Evolutionary conservation across 2,888 invertebrate genomes (phyloP).

Genomic region (Netelia virgata): DNA sequence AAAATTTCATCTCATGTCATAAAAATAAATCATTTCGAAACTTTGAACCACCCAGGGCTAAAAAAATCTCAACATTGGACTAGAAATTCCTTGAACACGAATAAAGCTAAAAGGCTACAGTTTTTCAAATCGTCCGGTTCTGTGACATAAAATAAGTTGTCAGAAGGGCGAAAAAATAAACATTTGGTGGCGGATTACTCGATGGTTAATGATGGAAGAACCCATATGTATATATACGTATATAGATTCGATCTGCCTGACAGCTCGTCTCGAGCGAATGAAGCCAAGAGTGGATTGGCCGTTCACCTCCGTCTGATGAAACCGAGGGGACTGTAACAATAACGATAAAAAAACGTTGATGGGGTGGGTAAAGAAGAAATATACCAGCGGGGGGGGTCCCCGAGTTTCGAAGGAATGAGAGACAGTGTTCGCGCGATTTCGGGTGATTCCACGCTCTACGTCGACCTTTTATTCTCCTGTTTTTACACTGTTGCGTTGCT

Average conservation of each 20-base stretch:
- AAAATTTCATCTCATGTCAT: no score
- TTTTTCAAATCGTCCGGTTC: no score
- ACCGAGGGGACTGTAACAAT: conserved; percentile 68
- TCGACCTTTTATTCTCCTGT: conserved; percentile 15
- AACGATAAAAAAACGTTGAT: conserved; percentile 74
- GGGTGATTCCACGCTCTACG: conserved; percentile 16
- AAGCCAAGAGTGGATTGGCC: conserved; percentile 64
- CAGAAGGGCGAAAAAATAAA: not conserved
- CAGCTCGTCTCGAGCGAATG: conserved; percentile 55
- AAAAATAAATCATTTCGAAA: no score
- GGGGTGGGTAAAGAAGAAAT: not conserved
- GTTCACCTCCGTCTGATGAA: conserved; percentile 66
- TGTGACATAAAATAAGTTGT: no score
- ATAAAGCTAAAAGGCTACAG: no score
- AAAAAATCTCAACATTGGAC: no score
- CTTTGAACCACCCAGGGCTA: no score
- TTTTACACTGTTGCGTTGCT: conserved; percentile 9
- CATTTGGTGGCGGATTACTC: not conserved
- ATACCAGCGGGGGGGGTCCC: not conserved
- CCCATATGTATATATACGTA: not conserved
- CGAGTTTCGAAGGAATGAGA: conserved; percentile 11
- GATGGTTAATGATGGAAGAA: not conserved
- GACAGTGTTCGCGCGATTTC: conserved; percentile 52
- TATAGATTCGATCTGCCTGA: conserved; percentile 51
- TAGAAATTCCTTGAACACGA: no score